Percentiles rank a stretch among this genome's conserved stretches.
Evolutionary conservation across 92 coral and sea anemone species (phyloP).

Genomic region (Anthopleura xanthogrammica): DNA sequence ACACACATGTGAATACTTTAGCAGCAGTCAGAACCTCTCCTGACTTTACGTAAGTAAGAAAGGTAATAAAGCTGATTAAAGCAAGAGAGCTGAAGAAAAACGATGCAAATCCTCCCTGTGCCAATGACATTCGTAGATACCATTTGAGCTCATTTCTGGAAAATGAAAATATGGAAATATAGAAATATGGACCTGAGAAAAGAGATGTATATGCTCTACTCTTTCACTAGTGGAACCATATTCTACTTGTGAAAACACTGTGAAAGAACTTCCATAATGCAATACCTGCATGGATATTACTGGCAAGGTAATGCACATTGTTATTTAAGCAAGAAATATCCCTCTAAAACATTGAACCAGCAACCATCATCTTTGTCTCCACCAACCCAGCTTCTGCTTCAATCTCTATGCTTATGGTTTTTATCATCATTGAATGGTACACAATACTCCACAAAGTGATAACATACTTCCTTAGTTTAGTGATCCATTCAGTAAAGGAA

Average conservation of each 20-base stretch:
- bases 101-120: slow-evolving; percentile 65
- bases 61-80: slow-evolving; percentile 63
- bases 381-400: too few relatives aligned
- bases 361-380: too few relatives aligned
- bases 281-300: too few relatives aligned
- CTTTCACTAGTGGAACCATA: too few relatives aligned
- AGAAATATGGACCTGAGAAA: neutral
- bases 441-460: neutral
- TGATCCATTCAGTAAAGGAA: slow-evolving; percentile 57
- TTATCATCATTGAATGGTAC: neutral
- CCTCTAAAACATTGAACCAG: too few relatives aligned
- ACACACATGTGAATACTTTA: slow-evolving; percentile 78
- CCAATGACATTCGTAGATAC: slow-evolving; percentile 51
- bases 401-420: too few relatives aligned
- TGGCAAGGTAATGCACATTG: too few relatives aligned
- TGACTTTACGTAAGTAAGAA: slow-evolving; percentile 65
- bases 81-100: slow-evolving; percentile 82
- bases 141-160: slow-evolving; percentile 68
- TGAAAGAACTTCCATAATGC: too few relatives aligned
- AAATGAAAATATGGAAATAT: neutral
- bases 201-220: neutral
- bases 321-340: too few relatives aligned
- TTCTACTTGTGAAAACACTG: too few relatives aligned
- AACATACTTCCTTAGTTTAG: slow-evolving; percentile 65
- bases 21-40: slow-evolving; percentile 72